Evolutionary conservation across 1,140 invertebrate species (phyloP).

Genomic region (Papilio machaon): DNA sequence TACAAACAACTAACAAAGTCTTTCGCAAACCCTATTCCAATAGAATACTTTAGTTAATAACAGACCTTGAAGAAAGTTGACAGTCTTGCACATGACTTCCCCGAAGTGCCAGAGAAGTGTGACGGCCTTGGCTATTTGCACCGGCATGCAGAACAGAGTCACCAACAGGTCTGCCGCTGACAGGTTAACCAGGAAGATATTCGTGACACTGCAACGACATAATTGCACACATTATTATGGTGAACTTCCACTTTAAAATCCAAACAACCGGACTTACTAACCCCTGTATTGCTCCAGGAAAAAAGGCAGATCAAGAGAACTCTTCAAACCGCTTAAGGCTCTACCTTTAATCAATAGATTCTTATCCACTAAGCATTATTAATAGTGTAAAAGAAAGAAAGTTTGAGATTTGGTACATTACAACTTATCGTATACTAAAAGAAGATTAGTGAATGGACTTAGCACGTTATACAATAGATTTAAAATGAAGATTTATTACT

Average conservation of each 20-base stretch:
- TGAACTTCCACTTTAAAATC: too few relatives aligned
- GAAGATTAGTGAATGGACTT: too few relatives aligned
- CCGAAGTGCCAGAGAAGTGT: constrained; percentile 87
- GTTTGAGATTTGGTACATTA: neutral
- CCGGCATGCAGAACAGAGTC: constrained; percentile 91
- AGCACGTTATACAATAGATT: neutral
- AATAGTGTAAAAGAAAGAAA: neutral
- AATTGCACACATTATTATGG: constrained; percentile 1
- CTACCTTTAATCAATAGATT: neutral
- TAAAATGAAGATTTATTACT: neutral
- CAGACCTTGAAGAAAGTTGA: constrained; percentile 89
- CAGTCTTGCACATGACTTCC: constrained; percentile 87
- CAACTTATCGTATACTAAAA: neutral
- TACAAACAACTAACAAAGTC: neutral
- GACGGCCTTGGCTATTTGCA: constrained; percentile 86
- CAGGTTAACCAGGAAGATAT: constrained; percentile 95
- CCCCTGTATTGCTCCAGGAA: too few relatives aligned
- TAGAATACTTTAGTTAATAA: constrained; percentile 32
- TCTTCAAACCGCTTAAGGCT: too few relatives aligned
- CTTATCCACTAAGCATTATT: neutral
- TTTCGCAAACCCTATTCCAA: neutral
- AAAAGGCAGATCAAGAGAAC: too few relatives aligned
- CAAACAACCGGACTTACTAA: too few relatives aligned
- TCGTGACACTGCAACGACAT: constrained; percentile 89
- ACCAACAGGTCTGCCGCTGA: constrained; percentile 94